A percentile compares a stretch with the other conserved stretches of the same genome.
These are phyloP conservation scores for Fistularia tabacaria DNA, from an alignment of 2,797 vertebrate species.

Conservation along the genomic window DNA sequence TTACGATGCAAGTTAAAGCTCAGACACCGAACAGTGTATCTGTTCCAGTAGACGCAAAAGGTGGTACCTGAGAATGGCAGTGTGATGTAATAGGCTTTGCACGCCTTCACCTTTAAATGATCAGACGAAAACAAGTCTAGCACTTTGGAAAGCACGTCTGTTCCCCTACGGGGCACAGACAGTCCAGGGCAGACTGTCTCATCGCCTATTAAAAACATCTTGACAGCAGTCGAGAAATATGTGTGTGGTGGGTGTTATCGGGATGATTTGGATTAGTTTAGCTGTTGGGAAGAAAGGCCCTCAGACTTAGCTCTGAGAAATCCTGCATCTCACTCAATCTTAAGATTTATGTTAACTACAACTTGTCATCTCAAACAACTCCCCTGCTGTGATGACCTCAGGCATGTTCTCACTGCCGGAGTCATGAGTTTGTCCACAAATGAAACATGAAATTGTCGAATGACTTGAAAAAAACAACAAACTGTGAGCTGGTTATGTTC, in stretches of 20 bases:
- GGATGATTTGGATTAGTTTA: conserved; percentile 13
- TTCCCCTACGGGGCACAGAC: conserved; percentile 44
- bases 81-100: conserved; percentile 24
- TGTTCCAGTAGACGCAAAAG: conserved; percentile 12
- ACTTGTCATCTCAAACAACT: conserved; percentile 7
- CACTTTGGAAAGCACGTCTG: conserved; percentile 18
- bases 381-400: not conserved
- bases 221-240: conserved; percentile 27
- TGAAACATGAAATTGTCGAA: not conserved
- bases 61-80: conserved; percentile 1
- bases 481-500: too few species aligned
- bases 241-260: conserved; percentile 24
- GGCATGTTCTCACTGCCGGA: not conserved
- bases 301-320: conserved; percentile 7
- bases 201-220: conserved; percentile 8
- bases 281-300: conserved; percentile 5
- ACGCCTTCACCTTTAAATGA: conserved; percentile 19
- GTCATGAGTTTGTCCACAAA: not conserved
- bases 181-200: conserved; percentile 27
- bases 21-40: conserved; percentile 49
- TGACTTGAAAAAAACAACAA: too few species aligned
- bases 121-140: conserved; percentile 6
- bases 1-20: conserved; percentile 34
- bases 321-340: conserved; percentile 8
- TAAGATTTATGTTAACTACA: conserved; percentile 9